These are phyloP conservation scores for Caenorhabditis inopinata DNA, from an alignment of 1,140 invertebrate species.

Conservation along the genomic window DNA sequence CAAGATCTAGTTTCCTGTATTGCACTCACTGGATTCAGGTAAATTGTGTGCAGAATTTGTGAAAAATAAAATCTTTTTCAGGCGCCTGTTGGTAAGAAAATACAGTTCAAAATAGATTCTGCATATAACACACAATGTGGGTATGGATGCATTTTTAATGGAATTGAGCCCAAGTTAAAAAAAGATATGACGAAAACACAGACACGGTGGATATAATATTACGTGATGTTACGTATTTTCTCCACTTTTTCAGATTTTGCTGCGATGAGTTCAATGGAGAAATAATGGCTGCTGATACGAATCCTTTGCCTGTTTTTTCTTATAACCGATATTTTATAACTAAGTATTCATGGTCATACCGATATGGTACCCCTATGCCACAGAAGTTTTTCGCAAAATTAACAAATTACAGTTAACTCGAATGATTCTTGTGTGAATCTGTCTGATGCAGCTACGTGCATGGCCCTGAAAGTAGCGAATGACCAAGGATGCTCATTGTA, in stretches of 20 bases:
- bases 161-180: constrained; percentile 17
- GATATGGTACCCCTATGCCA: not conserved
- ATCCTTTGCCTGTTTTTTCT: constrained; percentile 15
- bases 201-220: not conserved
- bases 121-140: constrained; percentile 10
- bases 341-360: not conserved
- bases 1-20: not conserved
- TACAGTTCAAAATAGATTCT: not conserved
- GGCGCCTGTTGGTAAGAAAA: constrained; percentile 9
- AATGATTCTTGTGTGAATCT: not conserved
- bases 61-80: not conserved
- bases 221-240: no score
- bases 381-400: no score
- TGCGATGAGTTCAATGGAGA: constrained; percentile 24
- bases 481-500: not conserved
- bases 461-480: not conserved
- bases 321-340: constrained; percentile 25
- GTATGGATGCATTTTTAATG: constrained; percentile 21
- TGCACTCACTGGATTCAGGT: constrained; percentile 36
- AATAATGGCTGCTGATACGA: not conserved
- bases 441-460: not conserved
- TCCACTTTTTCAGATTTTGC: constrained; percentile 2
- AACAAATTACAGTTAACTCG: not conserved
- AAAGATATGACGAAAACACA: not conserved
- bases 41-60: not conserved